Percentiles rank a stretch among this genome's conserved stretches.
Evolutionary conservation across 2,797 vertebrate species (phyloP).

Genomic region (Knipowitschia caucasica): DNA sequence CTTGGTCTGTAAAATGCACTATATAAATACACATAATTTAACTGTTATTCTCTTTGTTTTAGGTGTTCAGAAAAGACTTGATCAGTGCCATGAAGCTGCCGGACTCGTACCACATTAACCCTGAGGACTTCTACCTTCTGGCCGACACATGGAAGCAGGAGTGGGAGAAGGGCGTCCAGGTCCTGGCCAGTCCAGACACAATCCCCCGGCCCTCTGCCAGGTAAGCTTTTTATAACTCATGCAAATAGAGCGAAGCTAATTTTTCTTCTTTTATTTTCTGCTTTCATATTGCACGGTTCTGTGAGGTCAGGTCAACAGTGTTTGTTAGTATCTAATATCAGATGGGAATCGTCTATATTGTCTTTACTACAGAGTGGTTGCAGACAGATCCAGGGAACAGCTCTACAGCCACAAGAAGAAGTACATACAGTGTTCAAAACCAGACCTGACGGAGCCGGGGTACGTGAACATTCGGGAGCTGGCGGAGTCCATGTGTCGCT

Average conservation of each 20-base stretch:
- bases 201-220: constrained; percentile 90
- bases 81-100: constrained; percentile 99
- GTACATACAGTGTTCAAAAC: constrained; percentile 85
- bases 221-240: too few relatives aligned
- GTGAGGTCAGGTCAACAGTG: too few relatives aligned
- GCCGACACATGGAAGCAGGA: constrained; percentile 96
- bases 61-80: constrained; percentile 99
- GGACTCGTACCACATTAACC: constrained; percentile 89
- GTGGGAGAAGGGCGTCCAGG: constrained; percentile 99
- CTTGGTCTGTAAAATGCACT: too few relatives aligned
- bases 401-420: constrained; percentile 88
- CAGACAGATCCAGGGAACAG: constrained; percentile 83
- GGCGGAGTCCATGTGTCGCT: constrained; percentile 91
- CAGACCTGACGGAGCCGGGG: constrained; percentile 84
- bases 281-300: too few relatives aligned
- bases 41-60: constrained; percentile 8
- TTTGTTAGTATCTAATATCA: too few relatives aligned
- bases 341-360: background rate
- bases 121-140: constrained; percentile 92
- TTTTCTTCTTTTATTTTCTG: too few relatives aligned
- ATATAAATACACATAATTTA: background rate
- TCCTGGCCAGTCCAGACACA: constrained; percentile 89
- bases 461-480: constrained; percentile 89
- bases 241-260: too few relatives aligned
- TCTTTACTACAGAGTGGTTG: constrained; percentile 73